Base-by-base conservation (phyloP, 2,113 vertebrate genomes). In the Irena cyanogastra region DNA sequence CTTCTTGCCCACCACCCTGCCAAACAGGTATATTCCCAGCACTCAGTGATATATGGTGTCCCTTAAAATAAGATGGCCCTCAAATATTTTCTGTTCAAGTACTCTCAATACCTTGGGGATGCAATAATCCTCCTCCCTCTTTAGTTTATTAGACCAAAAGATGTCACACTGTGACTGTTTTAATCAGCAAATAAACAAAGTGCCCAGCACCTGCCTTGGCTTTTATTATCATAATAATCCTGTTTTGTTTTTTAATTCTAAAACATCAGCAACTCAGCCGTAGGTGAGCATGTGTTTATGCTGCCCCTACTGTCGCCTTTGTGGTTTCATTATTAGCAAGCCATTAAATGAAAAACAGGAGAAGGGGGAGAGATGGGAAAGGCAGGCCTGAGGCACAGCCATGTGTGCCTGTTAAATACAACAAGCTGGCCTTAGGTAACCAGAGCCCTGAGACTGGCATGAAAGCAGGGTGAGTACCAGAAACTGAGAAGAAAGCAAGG, bases 291-390 rank as follows among this genome's bases (percentile, higher is more conserved):
- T 81, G 97, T 97, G 89, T 95, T 94, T 90, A 91, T 63, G 84
- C 78, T 19, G 24, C 87, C 97, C 97, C 97, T 97, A 93, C 96
- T 95, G 87, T 95, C 94, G 95, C 92, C 95, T 97, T 95, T 97
- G 91, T 90, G 94, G 90, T 95, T 97, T 96, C 87, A 74, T 93
- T 97, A 97, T 98, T 95, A 98, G 95, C 95, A 91, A 97, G 85
- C 90, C 94, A 97, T 97, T 97, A 97, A 97, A 93, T 81, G 83
- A 71, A 61, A 84, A 96, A 75, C 59, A 74, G 94, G 94, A 93
- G 96, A 87, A 92, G 61, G 76, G 74, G 71, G 74, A 83, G 64
- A 83, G 75, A 65, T 60, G 57, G 41, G 65, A 86, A 83, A 87
- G 71, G 53, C 47, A 94, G 49, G 75, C 81, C 91, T 45, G 63